Conservation (phyloP, 2,888 invertebrate genomes). For the Ptilodon capucinus region DNA sequence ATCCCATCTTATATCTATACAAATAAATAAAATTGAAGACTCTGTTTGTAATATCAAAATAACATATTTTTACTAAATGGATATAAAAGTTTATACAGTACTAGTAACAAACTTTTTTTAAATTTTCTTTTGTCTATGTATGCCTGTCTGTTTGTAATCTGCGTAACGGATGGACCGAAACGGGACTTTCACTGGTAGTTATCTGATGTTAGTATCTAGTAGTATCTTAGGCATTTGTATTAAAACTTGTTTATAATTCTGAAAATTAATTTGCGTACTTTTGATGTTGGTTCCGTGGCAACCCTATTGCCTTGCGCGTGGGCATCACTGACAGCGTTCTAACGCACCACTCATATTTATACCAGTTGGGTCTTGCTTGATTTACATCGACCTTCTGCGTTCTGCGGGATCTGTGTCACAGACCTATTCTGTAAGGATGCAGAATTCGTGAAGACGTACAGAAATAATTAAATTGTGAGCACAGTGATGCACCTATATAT, state of each 20-base stretch:
- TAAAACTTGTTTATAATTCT: no score
- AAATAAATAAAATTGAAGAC: no score
- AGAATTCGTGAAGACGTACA: conserved; percentile 1
- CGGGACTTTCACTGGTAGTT: no score
- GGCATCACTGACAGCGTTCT: conserved; percentile 53
- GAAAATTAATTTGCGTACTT: background rate
- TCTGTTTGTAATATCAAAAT: no score
- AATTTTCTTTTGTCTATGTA: no score
- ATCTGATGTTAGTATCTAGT: no score
- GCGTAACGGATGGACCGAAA: no score
- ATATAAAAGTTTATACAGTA: no score
- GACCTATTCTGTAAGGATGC: background rate
- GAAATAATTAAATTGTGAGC: background rate
- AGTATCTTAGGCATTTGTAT: no score
- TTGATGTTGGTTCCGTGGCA: background rate
- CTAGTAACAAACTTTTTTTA: no score
- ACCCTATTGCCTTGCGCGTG: conserved; percentile 19
- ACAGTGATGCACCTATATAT: background rate
- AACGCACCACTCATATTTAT: conserved; percentile 36
- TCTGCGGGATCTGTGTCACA: background rate
- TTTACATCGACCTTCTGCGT: conserved; percentile 26
- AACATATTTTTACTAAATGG: no score
- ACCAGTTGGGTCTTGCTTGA: conserved; percentile 21
- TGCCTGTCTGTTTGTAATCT: no score
- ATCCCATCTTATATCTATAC: background rate